phyloP scores from a whole-genome alignment of 2,888 invertebrate genomes.

The Ectemnius cavifrons region DNA sequence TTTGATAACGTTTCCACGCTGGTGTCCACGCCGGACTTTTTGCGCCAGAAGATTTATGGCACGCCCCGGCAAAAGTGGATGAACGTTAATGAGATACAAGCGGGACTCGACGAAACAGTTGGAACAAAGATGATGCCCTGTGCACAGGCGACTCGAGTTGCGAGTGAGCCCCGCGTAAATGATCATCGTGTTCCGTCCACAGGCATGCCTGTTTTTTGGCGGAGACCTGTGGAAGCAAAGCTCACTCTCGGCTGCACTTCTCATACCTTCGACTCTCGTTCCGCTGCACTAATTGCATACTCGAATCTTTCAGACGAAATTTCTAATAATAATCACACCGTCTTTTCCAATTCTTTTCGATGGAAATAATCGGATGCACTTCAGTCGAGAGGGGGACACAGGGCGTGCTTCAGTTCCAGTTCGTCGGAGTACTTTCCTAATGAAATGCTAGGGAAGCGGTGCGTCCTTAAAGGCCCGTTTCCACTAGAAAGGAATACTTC shows the following conservation, averaged over 20 bases:
- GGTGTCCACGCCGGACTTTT: slow-evolving; percentile 20
- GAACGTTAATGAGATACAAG: slow-evolving; percentile 43
- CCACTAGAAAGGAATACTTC: neutral
- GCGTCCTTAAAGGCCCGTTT: no score
- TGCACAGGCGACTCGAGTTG: neutral
- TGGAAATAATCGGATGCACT: no score
- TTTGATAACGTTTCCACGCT: slow-evolving; percentile 17
- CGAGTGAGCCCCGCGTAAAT: no score
- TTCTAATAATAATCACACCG: no score
- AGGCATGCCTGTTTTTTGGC: neutral
- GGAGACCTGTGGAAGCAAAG: neutral
- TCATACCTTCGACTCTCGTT: neutral
- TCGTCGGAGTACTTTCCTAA: neutral
- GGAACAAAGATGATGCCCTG: slow-evolving; percentile 12
- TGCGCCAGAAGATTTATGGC: slow-evolving; percentile 34
- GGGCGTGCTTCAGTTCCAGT: neutral
- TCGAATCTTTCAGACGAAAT: neutral
- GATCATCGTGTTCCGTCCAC: neutral
- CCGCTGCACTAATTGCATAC: neutral
- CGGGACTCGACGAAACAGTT: slow-evolving; percentile 20
- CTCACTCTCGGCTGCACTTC: neutral
- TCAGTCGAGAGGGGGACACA: neutral
- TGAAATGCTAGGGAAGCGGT: neutral
- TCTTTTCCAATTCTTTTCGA: no score
- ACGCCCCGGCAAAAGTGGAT: slow-evolving; percentile 32